Evolutionary conservation across 2,888 invertebrate species (phyloP), one percentile per base, ranked within the genome.

Genomic region (Drosophila anomalipes): DNA sequence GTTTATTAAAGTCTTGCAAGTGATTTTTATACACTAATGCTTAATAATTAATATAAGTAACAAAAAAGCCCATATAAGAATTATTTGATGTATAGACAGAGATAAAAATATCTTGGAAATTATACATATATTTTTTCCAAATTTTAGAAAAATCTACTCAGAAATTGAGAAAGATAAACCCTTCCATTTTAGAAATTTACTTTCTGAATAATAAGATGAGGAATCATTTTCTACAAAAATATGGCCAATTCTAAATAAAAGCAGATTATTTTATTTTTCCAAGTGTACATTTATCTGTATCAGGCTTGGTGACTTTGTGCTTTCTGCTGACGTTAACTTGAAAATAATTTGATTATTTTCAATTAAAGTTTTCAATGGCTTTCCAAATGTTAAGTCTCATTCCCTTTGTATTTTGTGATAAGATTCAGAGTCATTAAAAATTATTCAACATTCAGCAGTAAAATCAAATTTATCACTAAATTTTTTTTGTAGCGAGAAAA

Each of bases 311-410:
- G 39, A 47, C 47, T 53, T 65, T 26, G 65, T 47, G 59, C 77
- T 81, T 88, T 85, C 44, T 87, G 91, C 91, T 91, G 91, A 91
- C 91, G 89, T 83, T 86, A 81, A 85, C 90, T 84, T 81, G 80
- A 91, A 91, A 83, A 82, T 91, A 90, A 91, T 91, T 90, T 85
- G 80, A 85, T 85, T 85, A 81, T 79, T 91, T 91, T 89, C 90
- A 91, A 90, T 91, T 91, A 88, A 91, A 89, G 83, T 91, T 89
- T 88, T 74, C 80, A 72, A 67, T 73, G 63, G 72, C 41, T 81
- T 76, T 74, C 41, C 37, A 47, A 72, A 71, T 41, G 37, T 10
- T 12, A 30, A 52, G 32, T 35, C 49, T 28, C 19, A 28, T 39
- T 28, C 10, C 28, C 22, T 16, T 16, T 9, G 7, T 28, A 12